A percentile compares a stretch with the other conserved stretches of the same genome.
Conservation (phyloP, 2,113 vertebrate species). For the Glaucomys volans region DNA sequence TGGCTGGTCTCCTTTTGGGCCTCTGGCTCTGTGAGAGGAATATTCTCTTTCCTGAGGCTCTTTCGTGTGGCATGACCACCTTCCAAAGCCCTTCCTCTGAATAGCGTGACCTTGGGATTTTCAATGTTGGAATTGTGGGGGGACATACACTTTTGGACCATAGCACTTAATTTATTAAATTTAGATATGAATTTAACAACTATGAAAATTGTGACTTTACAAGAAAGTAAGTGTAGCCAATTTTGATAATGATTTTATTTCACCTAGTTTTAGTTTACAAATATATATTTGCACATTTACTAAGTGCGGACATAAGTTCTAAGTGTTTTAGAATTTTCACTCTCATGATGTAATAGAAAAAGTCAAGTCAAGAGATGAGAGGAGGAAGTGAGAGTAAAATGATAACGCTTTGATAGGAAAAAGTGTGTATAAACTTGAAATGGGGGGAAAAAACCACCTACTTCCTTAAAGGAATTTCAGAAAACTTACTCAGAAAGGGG, state of each 20-base stretch:
- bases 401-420: not conserved
- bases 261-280: not conserved
- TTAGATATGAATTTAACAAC: not conserved
- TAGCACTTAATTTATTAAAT: not conserved
- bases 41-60: too few relatives aligned
- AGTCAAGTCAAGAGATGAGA: not conserved
- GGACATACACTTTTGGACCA: not conserved
- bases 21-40: not conserved
- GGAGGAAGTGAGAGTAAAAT: not conserved
- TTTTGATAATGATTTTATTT: not conserved
- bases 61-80: not conserved
- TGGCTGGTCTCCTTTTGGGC: accelerated
- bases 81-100: too few relatives aligned
- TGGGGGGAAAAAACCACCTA: not conserved
- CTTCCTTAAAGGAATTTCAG: not conserved
- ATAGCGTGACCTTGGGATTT: not conserved
- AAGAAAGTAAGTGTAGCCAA: not conserved
- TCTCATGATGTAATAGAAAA: not conserved
- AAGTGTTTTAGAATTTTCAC: not conserved
- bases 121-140: not conserved
- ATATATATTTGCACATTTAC: not conserved
- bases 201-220: not conserved
- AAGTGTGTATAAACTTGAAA: not conserved
- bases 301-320: not conserved
- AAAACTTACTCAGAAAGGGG: not conserved